Percentiles rank a stretch among this genome's conserved stretches.
Evolutionary conservation across 2,113 vertebrate genomes (phyloP).

Genomic region (Embiotoca jacksoni): DNA sequence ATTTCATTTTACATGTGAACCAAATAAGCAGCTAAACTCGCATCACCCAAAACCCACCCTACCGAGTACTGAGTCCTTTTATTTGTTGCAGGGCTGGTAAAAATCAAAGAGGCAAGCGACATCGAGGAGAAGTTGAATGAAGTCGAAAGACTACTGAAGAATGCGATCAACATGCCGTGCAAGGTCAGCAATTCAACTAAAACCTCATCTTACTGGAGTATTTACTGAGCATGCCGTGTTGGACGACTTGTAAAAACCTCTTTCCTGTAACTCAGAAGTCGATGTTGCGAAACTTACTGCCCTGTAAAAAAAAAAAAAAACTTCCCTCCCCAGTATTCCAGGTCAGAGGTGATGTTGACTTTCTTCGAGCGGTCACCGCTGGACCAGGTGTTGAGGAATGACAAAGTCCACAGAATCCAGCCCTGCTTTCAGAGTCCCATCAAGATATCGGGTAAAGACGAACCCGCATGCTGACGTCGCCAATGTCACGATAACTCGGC

Average conservation of each 20-base stretch:
- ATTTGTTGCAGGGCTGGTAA: conserved; percentile 88
- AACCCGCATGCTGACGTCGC: background rate
- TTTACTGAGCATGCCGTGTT: background rate
- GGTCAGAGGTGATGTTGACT: conserved; percentile 96
- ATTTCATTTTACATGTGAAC: background rate
- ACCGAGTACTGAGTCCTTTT: background rate
- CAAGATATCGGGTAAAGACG: conserved; percentile 92
- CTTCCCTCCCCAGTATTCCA: conserved; percentile 88
- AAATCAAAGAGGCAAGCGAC: conserved; percentile 94
- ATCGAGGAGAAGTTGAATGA: conserved; percentile 96
- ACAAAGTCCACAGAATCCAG: conserved; percentile 95
- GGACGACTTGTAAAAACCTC: no score
- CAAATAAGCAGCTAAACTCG: background rate
- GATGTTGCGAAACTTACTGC: background rate
- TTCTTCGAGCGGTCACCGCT: conserved; percentile 97
- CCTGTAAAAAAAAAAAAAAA: background rate
- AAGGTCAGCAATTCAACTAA: conserved; percentile 84
- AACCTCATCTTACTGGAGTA: no score
- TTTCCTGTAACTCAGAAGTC: no score
- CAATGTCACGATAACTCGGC: background rate
- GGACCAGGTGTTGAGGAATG: conserved; percentile 96
- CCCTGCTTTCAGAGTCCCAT: conserved; percentile 94
- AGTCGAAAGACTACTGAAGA: conserved; percentile 94
- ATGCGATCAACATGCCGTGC: conserved; percentile 92
- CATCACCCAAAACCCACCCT: no score